These are phyloP conservation scores for Bradypodion ventrale DNA, from an alignment of 2,797 vertebrate species.

Conservation along the genomic window DNA sequence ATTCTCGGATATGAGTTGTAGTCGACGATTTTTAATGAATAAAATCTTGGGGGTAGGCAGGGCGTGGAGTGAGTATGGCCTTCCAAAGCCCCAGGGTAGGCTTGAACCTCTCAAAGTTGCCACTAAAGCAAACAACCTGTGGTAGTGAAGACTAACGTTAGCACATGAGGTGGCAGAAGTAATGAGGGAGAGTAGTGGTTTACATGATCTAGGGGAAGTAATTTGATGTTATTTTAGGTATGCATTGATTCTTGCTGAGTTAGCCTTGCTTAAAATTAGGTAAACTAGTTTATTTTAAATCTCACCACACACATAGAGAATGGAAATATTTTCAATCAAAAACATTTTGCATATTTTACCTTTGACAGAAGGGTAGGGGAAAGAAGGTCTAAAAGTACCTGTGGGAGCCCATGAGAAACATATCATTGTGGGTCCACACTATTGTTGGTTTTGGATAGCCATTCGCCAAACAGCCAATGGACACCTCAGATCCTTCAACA, in stretches of 20 bases:
- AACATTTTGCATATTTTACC: not conserved
- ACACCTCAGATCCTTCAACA: constrained; percentile 83
- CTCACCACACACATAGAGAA: not conserved
- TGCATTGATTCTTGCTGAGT: not conserved
- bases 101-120: too few species aligned
- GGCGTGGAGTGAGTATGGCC: too few species aligned
- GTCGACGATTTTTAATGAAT: too few species aligned
- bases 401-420: constrained; percentile 87
- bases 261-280: not conserved
- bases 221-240: not conserved
- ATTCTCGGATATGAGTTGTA: too few species aligned
- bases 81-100: too few species aligned
- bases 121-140: not conserved
- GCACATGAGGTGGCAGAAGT: not conserved
- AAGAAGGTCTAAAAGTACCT: constrained; percentile 77
- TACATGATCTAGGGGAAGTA: not conserved
- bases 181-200: not conserved
- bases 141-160: not conserved
- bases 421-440: constrained; percentile 90
- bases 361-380: not conserved
- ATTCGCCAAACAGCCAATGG: constrained; percentile 85
- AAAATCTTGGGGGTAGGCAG: too few species aligned
- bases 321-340: not conserved
- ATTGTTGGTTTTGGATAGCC: constrained; percentile 88
- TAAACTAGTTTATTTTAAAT: not conserved